phyloP scores from a whole-genome alignment of 2,888 invertebrate species.

The Hirtodrosophila duncani region DNA sequence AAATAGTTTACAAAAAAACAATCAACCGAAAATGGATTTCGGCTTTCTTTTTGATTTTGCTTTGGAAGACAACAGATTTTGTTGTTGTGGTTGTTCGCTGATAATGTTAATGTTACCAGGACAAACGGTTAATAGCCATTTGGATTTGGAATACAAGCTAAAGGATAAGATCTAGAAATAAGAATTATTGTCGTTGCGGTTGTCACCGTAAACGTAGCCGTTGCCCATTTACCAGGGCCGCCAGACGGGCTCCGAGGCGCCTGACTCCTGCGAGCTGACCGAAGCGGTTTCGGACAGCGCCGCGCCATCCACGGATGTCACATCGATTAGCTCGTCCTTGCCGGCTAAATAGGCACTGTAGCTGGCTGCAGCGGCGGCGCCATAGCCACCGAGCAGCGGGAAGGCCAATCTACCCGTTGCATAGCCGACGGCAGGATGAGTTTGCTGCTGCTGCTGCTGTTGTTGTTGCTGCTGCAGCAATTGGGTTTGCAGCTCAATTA shows the following conservation, averaged over 20 bases:
- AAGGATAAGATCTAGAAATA: constrained; percentile 54
- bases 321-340: constrained; percentile 71
- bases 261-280: constrained; percentile 66
- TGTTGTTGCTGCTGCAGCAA: constrained; percentile 60
- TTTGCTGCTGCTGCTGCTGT: constrained; percentile 42
- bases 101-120: constrained; percentile 19
- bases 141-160: constrained; percentile 49
- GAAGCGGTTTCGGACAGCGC: constrained; percentile 68
- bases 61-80: constrained; percentile 73
- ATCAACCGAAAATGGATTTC: constrained; percentile 17
- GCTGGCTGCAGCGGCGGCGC: constrained; percentile 48
- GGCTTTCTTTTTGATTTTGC: constrained; percentile 37
- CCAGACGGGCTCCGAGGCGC: constrained; percentile 69
- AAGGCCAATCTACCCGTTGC: constrained; percentile 37
- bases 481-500: constrained; percentile 80
- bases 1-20: constrained; percentile 49
- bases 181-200: too few relatives aligned
- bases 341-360: constrained; percentile 53
- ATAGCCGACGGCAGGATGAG: constrained; percentile 30
- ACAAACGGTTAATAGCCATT: constrained; percentile 53
- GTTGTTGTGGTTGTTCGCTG: constrained; percentile 42
- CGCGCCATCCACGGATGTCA: constrained; percentile 68
- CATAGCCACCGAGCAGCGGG: constrained; percentile 45
- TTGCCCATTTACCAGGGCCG: constrained; percentile 67
- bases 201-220: constrained; percentile 19